phyloP scores from a whole-genome alignment of 1,140 invertebrate genomes.

The Glossosoma conforme region DNA sequence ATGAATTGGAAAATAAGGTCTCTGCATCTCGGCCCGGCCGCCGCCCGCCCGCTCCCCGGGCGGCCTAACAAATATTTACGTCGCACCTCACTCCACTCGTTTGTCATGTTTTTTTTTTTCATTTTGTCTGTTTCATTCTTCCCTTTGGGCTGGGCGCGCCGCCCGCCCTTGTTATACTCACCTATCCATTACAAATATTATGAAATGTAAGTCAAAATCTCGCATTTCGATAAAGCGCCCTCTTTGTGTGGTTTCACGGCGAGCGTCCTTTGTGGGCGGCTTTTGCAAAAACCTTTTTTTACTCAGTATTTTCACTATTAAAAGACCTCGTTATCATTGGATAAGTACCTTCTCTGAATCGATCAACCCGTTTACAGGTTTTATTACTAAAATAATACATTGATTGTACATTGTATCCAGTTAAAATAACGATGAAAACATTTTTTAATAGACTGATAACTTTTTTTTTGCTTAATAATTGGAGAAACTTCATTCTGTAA shows the following conservation, averaged over 20 bases:
- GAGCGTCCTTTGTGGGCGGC: conserved; percentile 10
- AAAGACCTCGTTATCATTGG: too few relatives aligned
- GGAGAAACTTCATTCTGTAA: too few relatives aligned
- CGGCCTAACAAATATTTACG: conserved; percentile 30
- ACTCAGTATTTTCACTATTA: too few relatives aligned
- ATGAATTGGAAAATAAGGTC: too few relatives aligned
- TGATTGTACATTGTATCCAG: too few relatives aligned
- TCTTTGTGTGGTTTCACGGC: conserved; percentile 26
- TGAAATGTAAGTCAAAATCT: conserved; percentile 32
- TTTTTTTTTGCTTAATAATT: too few relatives aligned
- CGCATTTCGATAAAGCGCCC: conserved; percentile 29
- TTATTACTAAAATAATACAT: too few relatives aligned
- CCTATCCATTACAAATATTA: conserved; percentile 32
- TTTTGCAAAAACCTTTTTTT: too few relatives aligned
- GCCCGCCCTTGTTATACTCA: conserved; percentile 27
- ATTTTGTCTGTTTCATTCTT: conserved; percentile 13
- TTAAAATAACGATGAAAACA: too few relatives aligned
- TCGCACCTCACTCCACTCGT: conserved; percentile 31
- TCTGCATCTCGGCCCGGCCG: neutral
- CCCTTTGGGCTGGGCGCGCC: conserved; percentile 7
- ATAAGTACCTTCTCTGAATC: too few relatives aligned
- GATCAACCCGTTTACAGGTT: too few relatives aligned
- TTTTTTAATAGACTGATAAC: too few relatives aligned
- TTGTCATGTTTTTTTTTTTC: conserved; percentile 30
- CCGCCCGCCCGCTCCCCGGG: conserved; percentile 19